A percentile compares a stretch with the other conserved stretches of the same genome.
Evolutionary conservation across 2,888 invertebrate genomes (phyloP).

Genomic region (Pachymerium ferrugineum): DNA sequence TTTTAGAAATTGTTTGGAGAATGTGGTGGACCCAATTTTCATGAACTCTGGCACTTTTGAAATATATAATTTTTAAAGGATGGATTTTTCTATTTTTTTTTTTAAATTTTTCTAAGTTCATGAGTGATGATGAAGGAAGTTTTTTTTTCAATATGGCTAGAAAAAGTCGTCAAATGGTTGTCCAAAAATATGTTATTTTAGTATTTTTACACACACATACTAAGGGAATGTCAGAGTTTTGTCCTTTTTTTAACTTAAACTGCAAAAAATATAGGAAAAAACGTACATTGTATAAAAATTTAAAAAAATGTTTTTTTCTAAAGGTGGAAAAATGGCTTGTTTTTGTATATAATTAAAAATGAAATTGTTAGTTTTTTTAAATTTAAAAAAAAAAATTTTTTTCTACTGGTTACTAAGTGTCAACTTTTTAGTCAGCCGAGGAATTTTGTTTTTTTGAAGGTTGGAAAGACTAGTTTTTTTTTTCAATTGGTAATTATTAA

Average conservation of each 20-base stretch:
- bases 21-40: slow-evolving; percentile 19
- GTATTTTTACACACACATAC: slow-evolving; percentile 16
- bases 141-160: background rate
- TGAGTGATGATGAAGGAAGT: background rate
- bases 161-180: background rate
- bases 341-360: too few species aligned
- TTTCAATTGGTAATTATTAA: background rate
- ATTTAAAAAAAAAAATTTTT: too few species aligned
- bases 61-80: too few species aligned
- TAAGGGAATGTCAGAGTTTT: slow-evolving; percentile 23
- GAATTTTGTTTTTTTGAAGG: background rate
- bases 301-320: background rate
- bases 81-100: too few species aligned
- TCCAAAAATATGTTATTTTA: slow-evolving; percentile 6
- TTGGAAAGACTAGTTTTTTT: background rate
- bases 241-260: slow-evolving; percentile 25
- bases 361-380: background rate
- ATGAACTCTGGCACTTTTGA: slow-evolving; percentile 24
- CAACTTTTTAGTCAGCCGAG: too few species aligned
- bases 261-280: background rate
- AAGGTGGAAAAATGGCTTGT: background rate
- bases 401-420: too few species aligned
- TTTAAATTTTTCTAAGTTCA: too few species aligned
- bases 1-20: background rate
- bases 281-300: background rate